A percentile compares a stretch with the other conserved stretches of the same genome.
Conservation (phyloP, 53 echinoderm and acorn worm species). For the Actinopyga echinites region DNA sequence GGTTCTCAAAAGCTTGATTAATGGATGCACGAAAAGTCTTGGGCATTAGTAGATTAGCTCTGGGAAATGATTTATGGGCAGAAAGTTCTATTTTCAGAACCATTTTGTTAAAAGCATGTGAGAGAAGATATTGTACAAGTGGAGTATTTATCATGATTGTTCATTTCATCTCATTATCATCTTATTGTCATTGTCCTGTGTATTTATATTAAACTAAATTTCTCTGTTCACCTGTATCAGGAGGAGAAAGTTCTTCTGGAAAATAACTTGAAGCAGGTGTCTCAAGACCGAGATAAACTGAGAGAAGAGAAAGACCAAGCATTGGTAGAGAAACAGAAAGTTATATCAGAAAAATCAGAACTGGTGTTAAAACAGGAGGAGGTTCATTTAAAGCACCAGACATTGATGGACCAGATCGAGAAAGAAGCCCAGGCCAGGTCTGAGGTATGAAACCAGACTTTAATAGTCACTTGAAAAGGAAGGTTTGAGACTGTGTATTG, state of each 20-base stretch:
- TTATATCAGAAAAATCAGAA: constrained; percentile 70
- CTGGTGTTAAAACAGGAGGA: constrained; percentile 78
- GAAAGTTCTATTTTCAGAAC: no score
- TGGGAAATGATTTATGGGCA: no score
- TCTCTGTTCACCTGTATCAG: constrained; percentile 20
- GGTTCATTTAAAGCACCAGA: constrained; percentile 77
- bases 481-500: background rate
- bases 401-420: constrained; percentile 85
- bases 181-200: no score
- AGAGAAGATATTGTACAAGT: no score
- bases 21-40: no score
- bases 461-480: background rate
- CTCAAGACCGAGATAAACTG: constrained; percentile 69
- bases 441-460: constrained; percentile 55
- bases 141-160: no score
- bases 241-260: constrained; percentile 66
- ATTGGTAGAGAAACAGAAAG: constrained; percentile 75
- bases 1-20: no score
- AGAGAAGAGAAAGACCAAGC: constrained; percentile 75
- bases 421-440: constrained; percentile 64
- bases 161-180: no score
- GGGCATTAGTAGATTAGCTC: no score
- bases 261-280: constrained; percentile 55
- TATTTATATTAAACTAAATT: no score
- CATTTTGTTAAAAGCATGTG: no score